Percentiles rank a stretch among this genome's conserved stretches.
These are phyloP conservation scores for Catagonus wagneri DNA, from an alignment of 2,113 vertebrate genomes.

Conservation along the genomic window DNA sequence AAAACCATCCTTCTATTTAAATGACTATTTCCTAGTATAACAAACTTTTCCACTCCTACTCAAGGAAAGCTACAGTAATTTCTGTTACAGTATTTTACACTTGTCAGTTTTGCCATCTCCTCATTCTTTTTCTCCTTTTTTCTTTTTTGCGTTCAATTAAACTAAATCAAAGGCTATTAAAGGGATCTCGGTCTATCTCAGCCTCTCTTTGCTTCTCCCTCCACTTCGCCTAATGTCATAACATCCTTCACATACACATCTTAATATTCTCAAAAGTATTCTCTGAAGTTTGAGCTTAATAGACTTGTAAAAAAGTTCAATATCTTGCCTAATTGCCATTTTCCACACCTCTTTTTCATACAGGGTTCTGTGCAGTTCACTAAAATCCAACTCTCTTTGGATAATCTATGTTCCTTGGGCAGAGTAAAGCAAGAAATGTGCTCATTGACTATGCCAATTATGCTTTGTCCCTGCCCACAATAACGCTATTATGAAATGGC, in stretches of 20 bases:
- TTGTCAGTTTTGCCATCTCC: slow-evolving; percentile 49
- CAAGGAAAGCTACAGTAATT: slow-evolving; percentile 63
- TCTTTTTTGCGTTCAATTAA: slow-evolving; percentile 21
- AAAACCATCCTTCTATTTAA: slow-evolving; percentile 78
- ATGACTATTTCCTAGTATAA: slow-evolving; percentile 71
- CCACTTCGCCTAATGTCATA: neutral
- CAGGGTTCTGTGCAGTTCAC: neutral
- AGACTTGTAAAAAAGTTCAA: slow-evolving; percentile 17
- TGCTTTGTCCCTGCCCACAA: neutral
- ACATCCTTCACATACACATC: slow-evolving; percentile 18
- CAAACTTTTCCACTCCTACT: slow-evolving; percentile 70
- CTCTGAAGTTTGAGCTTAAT: slow-evolving; percentile 39
- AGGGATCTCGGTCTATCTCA: slow-evolving; percentile 23
- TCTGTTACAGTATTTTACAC: slow-evolving; percentile 58
- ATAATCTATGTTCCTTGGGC: neutral
- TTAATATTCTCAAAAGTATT: slow-evolving; percentile 57
- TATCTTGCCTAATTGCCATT: slow-evolving; percentile 28
- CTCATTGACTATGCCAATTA: neutral
- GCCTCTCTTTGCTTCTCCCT: neutral
- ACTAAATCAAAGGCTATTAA: slow-evolving; percentile 51
- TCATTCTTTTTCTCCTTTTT: slow-evolving; percentile 27
- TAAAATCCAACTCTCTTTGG: neutral
- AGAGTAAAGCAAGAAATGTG: neutral
- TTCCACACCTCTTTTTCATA: slow-evolving; percentile 22
- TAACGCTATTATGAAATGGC: neutral